Conservation (phyloP, 2,888 invertebrate species). For the Parelbella ahira region DNA sequence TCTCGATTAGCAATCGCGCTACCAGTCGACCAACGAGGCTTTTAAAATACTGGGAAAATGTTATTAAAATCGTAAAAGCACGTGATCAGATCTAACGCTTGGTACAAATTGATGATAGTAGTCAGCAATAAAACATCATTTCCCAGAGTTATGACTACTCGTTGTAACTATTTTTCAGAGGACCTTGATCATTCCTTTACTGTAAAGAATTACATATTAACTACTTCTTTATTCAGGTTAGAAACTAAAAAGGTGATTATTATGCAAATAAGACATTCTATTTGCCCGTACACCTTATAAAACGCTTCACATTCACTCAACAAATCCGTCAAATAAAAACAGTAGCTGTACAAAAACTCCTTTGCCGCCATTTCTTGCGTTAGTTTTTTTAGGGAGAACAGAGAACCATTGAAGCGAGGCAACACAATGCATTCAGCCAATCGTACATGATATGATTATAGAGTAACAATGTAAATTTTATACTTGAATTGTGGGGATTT, state of each 20-base stretch:
- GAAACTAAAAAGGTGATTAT: background rate
- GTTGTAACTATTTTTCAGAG: no score
- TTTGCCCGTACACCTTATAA: conserved; percentile 1
- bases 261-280: conserved; percentile 6
- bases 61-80: no score
- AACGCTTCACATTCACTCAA: conserved; percentile 11
- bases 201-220: no score
- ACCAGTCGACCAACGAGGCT: no score
- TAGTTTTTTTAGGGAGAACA: conserved; percentile 23
- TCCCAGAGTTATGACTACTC: no score
- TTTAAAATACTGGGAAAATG: no score
- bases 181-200: no score
- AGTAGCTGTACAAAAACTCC: conserved; percentile 23
- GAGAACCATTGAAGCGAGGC: conserved; percentile 26
- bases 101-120: no score
- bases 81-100: no score
- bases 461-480: conserved; percentile 27
- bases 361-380: conserved; percentile 23
- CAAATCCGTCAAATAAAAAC: conserved; percentile 27
- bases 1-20: no score
- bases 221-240: background rate
- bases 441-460: conserved; percentile 29
- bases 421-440: conserved; percentile 28
- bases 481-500: conserved; percentile 21
- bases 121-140: no score